Percentiles rank a stretch among this genome's conserved stretches.
Conservation (phyloP, 2,888 invertebrate species). For the Hedychridium roseum region DNA sequence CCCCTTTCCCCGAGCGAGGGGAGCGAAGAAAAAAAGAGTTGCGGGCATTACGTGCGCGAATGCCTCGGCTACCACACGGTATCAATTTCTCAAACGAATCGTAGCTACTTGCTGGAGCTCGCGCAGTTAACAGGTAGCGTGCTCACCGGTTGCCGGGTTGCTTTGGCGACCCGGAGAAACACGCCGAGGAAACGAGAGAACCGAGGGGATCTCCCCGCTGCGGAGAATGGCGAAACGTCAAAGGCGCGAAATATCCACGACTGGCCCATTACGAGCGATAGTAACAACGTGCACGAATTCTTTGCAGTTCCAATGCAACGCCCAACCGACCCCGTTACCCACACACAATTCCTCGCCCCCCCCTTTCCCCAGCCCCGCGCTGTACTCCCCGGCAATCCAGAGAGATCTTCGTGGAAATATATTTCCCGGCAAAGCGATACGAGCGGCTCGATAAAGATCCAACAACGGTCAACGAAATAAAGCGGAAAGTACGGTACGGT, state of each 20-base stretch:
- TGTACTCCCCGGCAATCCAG: no score
- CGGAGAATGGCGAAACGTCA: conserved; percentile 7
- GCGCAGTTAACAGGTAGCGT: conserved; percentile 12
- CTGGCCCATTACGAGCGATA: background rate
- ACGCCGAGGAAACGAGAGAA: no score
- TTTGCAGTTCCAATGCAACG: no score
- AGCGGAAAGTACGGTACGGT: no score
- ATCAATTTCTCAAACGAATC: conserved; percentile 26
- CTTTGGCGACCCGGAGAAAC: conserved; percentile 1
- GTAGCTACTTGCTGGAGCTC: conserved; percentile 14
- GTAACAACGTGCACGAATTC: no score
- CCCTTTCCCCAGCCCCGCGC: no score
- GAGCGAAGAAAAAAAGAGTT: conserved; percentile 16
- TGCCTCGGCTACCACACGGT: conserved; percentile 16
- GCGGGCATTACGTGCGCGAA: conserved; percentile 15
- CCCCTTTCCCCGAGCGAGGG: conserved; percentile 12
- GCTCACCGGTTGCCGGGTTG: conserved; percentile 8
- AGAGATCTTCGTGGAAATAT: no score
- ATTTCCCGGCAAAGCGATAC: no score
- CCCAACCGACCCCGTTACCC: no score
- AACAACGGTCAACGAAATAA: no score
- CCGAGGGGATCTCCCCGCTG: conserved; percentile 8
- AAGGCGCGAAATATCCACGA: conserved; percentile 8
- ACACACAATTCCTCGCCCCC: no score
- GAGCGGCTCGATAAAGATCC: no score